Evolutionary conservation across 23 tunicate species (phyloP).

Genomic region (Styela clava): DNA sequence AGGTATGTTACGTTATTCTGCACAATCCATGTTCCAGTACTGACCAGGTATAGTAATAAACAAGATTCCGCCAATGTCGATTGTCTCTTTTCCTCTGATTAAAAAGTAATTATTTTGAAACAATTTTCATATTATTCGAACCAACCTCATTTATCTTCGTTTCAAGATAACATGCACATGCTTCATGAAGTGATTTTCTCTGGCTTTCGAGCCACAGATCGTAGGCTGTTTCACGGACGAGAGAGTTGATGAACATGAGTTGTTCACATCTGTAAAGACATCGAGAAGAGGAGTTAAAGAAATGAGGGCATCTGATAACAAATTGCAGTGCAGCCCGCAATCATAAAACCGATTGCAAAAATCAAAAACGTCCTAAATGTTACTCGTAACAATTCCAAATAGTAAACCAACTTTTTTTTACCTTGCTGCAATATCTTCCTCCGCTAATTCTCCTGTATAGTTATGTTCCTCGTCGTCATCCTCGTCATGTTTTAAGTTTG

Average conservation of each 20-base stretch:
- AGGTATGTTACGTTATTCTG: no score
- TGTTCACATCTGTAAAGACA: constrained; percentile 67
- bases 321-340: no score
- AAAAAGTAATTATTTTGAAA: no score
- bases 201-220: constrained; percentile 85
- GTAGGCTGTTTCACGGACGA: constrained; percentile 89
- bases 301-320: neutral
- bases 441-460: neutral
- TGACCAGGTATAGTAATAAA: no score
- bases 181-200: constrained; percentile 66
- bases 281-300: neutral
- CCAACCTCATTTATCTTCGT: constrained; percentile 62
- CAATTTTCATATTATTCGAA: no score
- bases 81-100: no score
- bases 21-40: no score
- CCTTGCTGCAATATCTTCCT: neutral
- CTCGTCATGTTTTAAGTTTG: neutral
- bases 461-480: neutral
- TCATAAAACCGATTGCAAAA: no score
- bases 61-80: no score
- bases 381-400: no score
- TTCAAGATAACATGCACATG: constrained; percentile 68
- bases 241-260: constrained; percentile 65
- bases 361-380: no score
- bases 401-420: no score